Conservation (phyloP, 2,797 vertebrate genomes). For the Galagoides demidoff region DNA sequence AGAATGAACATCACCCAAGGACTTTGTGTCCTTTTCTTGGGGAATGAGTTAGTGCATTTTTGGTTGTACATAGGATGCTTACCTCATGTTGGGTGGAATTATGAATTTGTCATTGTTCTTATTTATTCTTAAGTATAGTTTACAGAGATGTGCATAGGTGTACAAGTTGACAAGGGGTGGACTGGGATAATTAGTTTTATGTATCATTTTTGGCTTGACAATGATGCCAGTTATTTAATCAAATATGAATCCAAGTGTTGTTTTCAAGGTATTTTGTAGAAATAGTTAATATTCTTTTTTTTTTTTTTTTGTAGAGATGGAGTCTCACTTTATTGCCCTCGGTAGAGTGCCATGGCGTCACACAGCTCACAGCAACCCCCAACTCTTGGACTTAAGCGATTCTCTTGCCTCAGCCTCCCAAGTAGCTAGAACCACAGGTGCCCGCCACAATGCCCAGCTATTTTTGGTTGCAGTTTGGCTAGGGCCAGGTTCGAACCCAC, state of each 20-base stretch:
- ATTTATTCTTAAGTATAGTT: background rate
- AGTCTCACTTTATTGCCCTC: too few species aligned
- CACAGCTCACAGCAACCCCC: too few species aligned
- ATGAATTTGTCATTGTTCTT: background rate
- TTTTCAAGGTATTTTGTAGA: background rate
- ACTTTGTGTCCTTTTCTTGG: background rate
- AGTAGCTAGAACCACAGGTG: too few species aligned
- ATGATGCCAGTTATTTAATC: background rate
- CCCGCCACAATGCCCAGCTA: too few species aligned
- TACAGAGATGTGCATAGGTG: background rate
- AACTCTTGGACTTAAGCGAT: too few species aligned
- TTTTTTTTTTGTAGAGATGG: too few species aligned
- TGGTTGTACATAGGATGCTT: background rate
- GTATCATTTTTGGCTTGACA: background rate
- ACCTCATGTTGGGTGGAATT: background rate
- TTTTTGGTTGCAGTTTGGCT: too few species aligned
- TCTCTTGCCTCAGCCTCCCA: too few species aligned
- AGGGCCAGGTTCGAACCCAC: too few species aligned
- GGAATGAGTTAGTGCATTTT: background rate
- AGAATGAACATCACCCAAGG: background rate
- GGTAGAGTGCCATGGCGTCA: too few species aligned
- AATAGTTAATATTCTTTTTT: background rate
- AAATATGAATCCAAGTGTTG: background rate
- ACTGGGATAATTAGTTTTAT: background rate
- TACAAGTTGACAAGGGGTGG: background rate